Evolutionary conservation across 2,113 vertebrate species (phyloP).

Genomic region (Apteryx mantelli): DNA sequence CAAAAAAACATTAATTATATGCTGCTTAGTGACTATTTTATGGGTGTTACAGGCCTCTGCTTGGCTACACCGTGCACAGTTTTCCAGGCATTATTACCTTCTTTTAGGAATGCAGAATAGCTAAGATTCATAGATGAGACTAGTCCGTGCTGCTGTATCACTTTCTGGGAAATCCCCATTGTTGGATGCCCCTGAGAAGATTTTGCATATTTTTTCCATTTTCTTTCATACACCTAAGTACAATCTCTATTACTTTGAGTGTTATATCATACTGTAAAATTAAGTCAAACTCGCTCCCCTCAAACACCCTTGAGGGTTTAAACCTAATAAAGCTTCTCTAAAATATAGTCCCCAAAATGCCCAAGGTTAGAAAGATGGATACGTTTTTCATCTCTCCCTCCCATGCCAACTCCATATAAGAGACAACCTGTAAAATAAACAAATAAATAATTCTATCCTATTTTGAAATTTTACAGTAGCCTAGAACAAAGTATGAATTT

Average conservation of each 20-base stretch:
- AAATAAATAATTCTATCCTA: background rate
- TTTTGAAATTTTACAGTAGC: background rate
- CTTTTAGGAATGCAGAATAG: background rate
- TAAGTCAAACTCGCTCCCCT: background rate
- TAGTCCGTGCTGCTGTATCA: background rate
- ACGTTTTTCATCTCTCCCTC: background rate
- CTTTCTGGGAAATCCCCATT: background rate
- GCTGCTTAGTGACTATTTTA: background rate
- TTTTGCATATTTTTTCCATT: background rate
- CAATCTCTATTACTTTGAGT: background rate
- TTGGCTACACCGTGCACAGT: accelerated
- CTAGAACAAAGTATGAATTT: background rate
- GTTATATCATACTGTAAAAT: background rate
- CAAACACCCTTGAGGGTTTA: background rate
- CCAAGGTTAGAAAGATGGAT: background rate
- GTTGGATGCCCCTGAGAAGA: background rate
- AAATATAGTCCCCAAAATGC: background rate
- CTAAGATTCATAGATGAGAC: background rate
- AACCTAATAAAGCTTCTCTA: background rate
- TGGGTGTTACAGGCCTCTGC: background rate
- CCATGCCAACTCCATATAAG: background rate
- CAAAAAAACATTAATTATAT: background rate
- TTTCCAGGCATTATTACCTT: background rate
- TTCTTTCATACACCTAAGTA: background rate
- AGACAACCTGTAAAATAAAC: background rate